These are phyloP conservation scores for Mya arenaria DNA, from an alignment of 1,140 invertebrate species.

Conservation along the genomic window DNA sequence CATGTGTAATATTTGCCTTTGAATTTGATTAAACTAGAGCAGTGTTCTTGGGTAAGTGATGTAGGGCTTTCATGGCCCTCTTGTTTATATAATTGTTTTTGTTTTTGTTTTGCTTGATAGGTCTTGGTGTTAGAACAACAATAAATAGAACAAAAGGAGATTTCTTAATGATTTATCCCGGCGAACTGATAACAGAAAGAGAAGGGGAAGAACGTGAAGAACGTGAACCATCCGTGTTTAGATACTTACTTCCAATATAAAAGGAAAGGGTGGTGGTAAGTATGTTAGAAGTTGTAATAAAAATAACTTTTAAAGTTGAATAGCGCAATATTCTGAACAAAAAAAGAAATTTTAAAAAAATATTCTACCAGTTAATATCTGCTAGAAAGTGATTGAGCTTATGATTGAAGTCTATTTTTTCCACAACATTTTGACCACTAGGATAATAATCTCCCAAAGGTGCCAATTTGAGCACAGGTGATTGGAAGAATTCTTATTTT, in stretches of 20 bases:
- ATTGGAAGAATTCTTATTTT: neutral
- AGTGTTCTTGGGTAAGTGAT: too few species aligned
- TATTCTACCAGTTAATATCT: neutral
- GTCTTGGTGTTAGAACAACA: slow-evolving; percentile 9
- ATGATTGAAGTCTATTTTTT: too few species aligned
- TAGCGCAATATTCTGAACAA: neutral
- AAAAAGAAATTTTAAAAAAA: neutral
- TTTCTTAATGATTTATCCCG: neutral
- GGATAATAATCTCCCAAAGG: neutral
- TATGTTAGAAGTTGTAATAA: neutral
- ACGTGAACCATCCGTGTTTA: neutral
- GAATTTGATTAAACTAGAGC: too few species aligned
- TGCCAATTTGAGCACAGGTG: neutral
- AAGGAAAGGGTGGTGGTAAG: slow-evolving; percentile 16
- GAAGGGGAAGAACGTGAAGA: slow-evolving; percentile 3
- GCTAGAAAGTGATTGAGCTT: neutral
- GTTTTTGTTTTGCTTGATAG: too few species aligned
- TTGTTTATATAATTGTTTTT: too few species aligned
- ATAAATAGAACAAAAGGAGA: neutral
- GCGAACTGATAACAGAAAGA: slow-evolving; percentile 6
- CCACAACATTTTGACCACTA: neutral
- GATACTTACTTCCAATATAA: slow-evolving; percentile 13
- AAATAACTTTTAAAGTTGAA: neutral
- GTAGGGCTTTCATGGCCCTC: too few species aligned
- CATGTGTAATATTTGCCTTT: too few species aligned